Percentiles rank a stretch among this genome's conserved stretches.
Evolutionary conservation across 2,113 vertebrate species (phyloP).

Genomic region (Genyomyrus donnyi): DNA sequence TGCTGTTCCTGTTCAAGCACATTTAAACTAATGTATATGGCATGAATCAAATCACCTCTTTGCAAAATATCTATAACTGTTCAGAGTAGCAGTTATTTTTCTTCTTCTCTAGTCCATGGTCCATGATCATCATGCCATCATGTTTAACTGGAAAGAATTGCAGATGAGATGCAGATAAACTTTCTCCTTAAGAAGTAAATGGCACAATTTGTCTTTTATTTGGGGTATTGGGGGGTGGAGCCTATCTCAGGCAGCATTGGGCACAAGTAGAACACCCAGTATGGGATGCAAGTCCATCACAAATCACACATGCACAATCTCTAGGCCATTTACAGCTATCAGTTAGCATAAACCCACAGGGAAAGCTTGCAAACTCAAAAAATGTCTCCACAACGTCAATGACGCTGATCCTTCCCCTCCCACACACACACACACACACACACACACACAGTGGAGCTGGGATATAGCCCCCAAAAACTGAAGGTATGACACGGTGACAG

Average conservation of each 20-base stretch:
- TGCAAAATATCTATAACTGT: neutral
- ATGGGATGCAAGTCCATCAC: neutral
- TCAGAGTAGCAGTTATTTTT: neutral
- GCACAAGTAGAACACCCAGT: neutral
- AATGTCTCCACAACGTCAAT: neutral
- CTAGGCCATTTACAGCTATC: neutral
- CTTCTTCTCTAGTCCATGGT: neutral
- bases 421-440: neutral
- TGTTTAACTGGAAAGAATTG: neutral
- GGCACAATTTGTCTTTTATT: neutral
- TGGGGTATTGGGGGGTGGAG: neutral
- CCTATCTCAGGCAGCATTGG: neutral
- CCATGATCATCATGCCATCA: neutral
- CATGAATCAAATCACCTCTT: slow-evolving; percentile 3
- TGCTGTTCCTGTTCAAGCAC: slow-evolving; percentile 6
- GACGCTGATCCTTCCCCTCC: too few species aligned
- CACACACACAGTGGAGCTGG: neutral
- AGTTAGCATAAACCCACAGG: neutral
- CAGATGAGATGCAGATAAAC: neutral
- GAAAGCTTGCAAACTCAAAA: neutral
- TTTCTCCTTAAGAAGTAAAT: neutral
- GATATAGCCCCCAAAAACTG: neutral
- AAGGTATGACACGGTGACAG: neutral
- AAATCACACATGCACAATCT: neutral
- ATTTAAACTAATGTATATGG: neutral